Evolutionary conservation across 1,140 invertebrate genomes (phyloP).

Genomic region (Paraescarpia echinospica): DNA sequence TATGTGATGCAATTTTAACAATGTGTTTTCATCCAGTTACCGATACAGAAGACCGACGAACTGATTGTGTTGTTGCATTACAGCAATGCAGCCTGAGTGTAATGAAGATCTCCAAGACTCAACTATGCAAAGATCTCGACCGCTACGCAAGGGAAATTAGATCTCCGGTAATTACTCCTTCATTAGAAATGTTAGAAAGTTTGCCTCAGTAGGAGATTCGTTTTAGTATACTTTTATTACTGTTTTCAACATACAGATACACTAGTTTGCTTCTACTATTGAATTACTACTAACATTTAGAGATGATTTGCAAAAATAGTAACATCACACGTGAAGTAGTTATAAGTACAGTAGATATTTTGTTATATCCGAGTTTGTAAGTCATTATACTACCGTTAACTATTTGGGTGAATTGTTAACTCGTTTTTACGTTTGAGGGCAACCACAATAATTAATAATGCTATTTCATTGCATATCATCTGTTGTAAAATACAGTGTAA

Average conservation of each 20-base stretch:
- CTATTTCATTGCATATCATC: too few species aligned
- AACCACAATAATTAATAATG: too few species aligned
- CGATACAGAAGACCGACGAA: background rate
- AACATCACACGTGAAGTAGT: too few species aligned
- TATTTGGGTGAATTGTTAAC: too few species aligned
- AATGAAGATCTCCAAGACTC: conserved; percentile 30
- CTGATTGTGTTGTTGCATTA: background rate
- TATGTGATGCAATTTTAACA: background rate
- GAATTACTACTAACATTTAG: too few species aligned
- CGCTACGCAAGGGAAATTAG: conserved; percentile 37
- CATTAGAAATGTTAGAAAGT: background rate
- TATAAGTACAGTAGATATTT: too few species aligned
- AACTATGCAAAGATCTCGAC: conserved; percentile 39
- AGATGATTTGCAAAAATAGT: too few species aligned
- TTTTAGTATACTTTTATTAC: background rate
- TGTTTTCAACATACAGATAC: background rate
- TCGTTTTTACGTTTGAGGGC: too few species aligned
- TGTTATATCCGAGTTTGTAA: too few species aligned
- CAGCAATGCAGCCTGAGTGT: conserved; percentile 30
- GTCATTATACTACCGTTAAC: too few species aligned
- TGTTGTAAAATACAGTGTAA: too few species aligned
- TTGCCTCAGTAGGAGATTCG: background rate
- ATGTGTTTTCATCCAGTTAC: background rate
- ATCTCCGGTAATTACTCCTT: conserved; percentile 32
- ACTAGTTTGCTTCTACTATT: too few species aligned